phyloP scores from a whole-genome alignment of 2,797 vertebrate genomes.

The Odontamblyopus lacepedii region DNA sequence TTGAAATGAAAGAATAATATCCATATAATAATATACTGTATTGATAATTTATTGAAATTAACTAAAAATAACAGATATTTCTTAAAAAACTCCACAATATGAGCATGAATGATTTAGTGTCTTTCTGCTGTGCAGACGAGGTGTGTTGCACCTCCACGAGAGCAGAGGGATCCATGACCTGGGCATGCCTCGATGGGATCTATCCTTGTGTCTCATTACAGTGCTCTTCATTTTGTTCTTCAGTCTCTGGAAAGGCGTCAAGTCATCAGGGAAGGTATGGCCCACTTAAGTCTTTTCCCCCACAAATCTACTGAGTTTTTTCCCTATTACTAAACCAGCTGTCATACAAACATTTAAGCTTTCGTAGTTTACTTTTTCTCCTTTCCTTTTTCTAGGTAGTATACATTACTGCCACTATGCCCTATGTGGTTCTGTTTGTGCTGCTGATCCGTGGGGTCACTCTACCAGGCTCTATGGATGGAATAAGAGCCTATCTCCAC shows the following conservation, averaged over 20 bases:
- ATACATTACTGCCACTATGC: slow-evolving; percentile 98
- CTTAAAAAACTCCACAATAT: neutral
- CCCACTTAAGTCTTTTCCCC: neutral
- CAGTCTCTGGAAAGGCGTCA: slow-evolving; percentile 98
- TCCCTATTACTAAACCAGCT: neutral
- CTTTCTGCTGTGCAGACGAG: slow-evolving; percentile 75
- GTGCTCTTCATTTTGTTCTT: slow-evolving; percentile 95
- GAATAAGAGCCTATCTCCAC: slow-evolving; percentile 93
- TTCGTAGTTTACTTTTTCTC: neutral
- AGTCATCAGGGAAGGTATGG: slow-evolving; percentile 96
- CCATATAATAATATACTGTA: no score
- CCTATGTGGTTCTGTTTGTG: slow-evolving; percentile 93
- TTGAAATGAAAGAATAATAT: neutral
- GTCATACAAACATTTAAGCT: neutral
- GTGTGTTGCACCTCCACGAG: slow-evolving; percentile 90
- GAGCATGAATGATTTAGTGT: neutral
- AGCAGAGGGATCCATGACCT: slow-evolving; percentile 91
- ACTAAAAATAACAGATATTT: neutral
- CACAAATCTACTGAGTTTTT: neutral
- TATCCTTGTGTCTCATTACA: slow-evolving; percentile 86
- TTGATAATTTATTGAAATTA: neutral
- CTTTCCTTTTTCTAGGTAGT: slow-evolving; percentile 82
- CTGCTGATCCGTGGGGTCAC: slow-evolving; percentile 93
- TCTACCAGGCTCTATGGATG: slow-evolving; percentile 89
- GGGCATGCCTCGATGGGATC: slow-evolving; percentile 90